phyloP scores from a whole-genome alignment of 2,797 vertebrate species.

The Rhinogobio ventralis region DNA sequence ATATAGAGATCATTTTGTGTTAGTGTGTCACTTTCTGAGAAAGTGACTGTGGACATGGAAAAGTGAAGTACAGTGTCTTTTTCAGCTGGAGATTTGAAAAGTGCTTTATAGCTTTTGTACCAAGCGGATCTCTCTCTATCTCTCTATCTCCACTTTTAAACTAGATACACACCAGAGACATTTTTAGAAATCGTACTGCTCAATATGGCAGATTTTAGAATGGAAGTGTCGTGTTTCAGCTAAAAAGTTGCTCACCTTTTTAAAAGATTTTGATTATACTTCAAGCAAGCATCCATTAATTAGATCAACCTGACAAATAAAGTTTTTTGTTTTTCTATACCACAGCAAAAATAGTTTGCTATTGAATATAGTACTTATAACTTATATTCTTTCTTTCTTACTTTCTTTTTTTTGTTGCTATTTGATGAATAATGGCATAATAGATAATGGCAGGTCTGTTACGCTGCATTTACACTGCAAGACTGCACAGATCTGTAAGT shows the following conservation, averaged over 20 bases:
- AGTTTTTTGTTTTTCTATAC: not conserved
- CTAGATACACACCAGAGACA: not conserved
- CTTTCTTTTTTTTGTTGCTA: not conserved
- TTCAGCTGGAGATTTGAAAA: not conserved
- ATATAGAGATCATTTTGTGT: not conserved
- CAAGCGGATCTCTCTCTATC: slow-evolving; percentile 27
- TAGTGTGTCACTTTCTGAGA: slow-evolving; percentile 6
- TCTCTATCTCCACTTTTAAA: slow-evolving; percentile 23
- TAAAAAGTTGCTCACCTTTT: not conserved
- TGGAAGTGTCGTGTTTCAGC: not conserved
- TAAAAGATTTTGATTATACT: not conserved
- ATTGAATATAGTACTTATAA: not conserved
- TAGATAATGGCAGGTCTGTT: not conserved
- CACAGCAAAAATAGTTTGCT: not conserved
- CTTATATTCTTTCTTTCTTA: not conserved
- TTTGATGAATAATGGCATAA: not conserved
- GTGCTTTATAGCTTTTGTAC: slow-evolving; percentile 4
- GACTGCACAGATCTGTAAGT: not conserved
- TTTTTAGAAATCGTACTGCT: not conserved
- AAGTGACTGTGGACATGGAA: slow-evolving; percentile 8
- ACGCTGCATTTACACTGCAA: not conserved
- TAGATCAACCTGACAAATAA: not conserved
- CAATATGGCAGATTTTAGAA: not conserved
- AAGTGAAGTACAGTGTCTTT: not conserved
- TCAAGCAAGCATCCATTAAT: not conserved